Conservation (phyloP, 2,113 vertebrate genomes). For the Spea multiplicata region DNA sequence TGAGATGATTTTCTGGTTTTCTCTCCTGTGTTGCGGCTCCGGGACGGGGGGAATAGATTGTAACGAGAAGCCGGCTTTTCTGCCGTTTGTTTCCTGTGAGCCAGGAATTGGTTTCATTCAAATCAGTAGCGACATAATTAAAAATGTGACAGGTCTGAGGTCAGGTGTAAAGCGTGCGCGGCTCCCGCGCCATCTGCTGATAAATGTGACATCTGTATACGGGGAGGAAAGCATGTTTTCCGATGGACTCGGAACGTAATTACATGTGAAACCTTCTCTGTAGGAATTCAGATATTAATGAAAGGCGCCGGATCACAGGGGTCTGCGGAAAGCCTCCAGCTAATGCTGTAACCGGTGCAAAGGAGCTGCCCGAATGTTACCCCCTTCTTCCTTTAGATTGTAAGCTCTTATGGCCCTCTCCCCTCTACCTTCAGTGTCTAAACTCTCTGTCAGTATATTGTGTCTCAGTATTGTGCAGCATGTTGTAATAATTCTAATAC, state of each 20-base stretch:
- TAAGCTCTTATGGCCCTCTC: too few relatives aligned
- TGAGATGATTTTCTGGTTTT: background rate
- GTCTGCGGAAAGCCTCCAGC: slow-evolving; percentile 1
- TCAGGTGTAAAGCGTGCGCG: slow-evolving; percentile 28
- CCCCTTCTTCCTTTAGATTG: too few relatives aligned
- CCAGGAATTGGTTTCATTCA: background rate
- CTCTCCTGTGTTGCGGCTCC: background rate
- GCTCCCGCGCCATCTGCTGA: slow-evolving; percentile 38
- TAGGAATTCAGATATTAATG: background rate
- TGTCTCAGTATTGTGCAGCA: too few relatives aligned
- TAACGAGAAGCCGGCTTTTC: background rate
- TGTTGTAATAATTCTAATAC: too few relatives aligned
- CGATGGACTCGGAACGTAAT: slow-evolving; percentile 46
- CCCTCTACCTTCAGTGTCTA: too few relatives aligned
- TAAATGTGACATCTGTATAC: slow-evolving; percentile 48
- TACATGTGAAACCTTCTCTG: slow-evolving; percentile 37
- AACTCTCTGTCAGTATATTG: too few relatives aligned
- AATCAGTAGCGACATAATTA: slow-evolving; percentile 37
- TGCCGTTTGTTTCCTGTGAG: slow-evolving; percentile 1
- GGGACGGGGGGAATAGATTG: background rate
- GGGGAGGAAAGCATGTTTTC: slow-evolving; percentile 36
- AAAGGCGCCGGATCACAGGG: background rate
- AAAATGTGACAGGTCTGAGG: slow-evolving; percentile 42
- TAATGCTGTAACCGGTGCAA: too few relatives aligned
- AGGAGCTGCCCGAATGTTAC: slow-evolving; percentile 10